Base-by-base conservation (phyloP, 2,113 vertebrate species). In the Menura novaehollandiae region DNA sequence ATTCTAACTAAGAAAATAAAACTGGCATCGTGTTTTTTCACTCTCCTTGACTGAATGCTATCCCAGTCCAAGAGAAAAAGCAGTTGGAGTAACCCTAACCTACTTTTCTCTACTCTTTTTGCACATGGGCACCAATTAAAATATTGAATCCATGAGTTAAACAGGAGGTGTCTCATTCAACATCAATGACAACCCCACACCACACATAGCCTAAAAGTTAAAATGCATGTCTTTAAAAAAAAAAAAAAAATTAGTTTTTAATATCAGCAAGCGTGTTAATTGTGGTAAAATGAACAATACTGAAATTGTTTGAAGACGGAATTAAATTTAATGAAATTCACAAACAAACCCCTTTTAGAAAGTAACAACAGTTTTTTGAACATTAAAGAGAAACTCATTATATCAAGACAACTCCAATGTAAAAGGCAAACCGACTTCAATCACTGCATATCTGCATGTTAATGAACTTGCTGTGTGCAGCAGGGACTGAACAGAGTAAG, bases 381-480 rank as follows among this genome's bases (percentile, higher is more conserved):
- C 98, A 98, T 98, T 98, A 98, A 98, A 98, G 97, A 96, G 96
- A 95, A 97, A 97, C 98, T 98, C 98, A 98, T 98, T 98, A 98
- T 98, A 98, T 97, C 96, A 97, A 98, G 97, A 98, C 98, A 98
- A 98, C 97, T 97, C 96, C 97, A 97, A 97, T 96, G 97, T 97
- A 98, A 98, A 98, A 98, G 97, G 98, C 96, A 93, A 96, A 96
- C 98, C 82, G 93, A 98, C 98, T 98, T 98, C 98, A 98, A 98
- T 98, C 98, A 97, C 97, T 96, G 97, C 97, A 97, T 98, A 98
- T 98, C 98, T 98, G 97, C 98, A 98, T 98, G 98, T 97, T 98
- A 98, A 98, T 98, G 98, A 98, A 98, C 97, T 97, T 96, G 96
- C 97, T 95, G 95, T 93, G 94, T 96, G 97, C 96, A 97, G 97